Conservation (phyloP, 2,113 vertebrate species). For the Anarrhichthys ocellatus region DNA sequence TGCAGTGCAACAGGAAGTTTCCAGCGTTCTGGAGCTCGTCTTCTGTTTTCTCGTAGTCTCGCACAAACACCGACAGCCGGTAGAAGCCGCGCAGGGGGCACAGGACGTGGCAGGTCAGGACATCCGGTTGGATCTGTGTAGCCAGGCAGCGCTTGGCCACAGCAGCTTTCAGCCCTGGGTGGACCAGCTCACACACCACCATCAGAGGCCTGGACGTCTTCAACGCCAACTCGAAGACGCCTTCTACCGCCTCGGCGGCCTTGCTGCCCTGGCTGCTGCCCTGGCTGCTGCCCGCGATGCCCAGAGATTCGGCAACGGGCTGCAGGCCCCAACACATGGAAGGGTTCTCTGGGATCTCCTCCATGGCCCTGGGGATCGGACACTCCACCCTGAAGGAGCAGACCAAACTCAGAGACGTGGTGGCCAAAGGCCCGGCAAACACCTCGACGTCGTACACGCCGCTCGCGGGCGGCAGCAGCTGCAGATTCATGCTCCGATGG, state of each 20-base stretch:
- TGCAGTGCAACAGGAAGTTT: conserved; percentile 84
- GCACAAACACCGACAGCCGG: conserved; percentile 83
- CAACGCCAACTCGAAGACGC: conserved; percentile 72
- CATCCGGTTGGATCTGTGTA: conserved; percentile 81
- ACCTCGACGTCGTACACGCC: conserved; percentile 85
- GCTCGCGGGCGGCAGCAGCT: conserved; percentile 76
- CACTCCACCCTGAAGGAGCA: conserved; percentile 86
- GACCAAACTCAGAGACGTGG: conserved; percentile 79
- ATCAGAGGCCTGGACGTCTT: conserved; percentile 79
- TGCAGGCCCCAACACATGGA: conserved; percentile 85
- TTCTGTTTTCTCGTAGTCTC: conserved; percentile 75
- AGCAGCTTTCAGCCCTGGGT: conserved; percentile 69
- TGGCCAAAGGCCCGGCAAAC: conserved; percentile 76
- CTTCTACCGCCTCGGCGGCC: conserved; percentile 65
- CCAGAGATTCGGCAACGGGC: conserved; percentile 69
- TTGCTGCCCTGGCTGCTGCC: conserved; percentile 56
- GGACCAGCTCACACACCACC: conserved; percentile 78
- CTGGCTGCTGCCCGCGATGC: conserved; percentile 71
- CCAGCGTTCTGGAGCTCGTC: conserved; percentile 80
- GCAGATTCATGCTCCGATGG: conserved; percentile 78
- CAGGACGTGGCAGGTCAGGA: conserved; percentile 82
- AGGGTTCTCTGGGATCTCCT: conserved; percentile 82
- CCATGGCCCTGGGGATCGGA: conserved; percentile 55
- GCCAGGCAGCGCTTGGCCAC: conserved; percentile 81
- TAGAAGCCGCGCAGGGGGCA: conserved; percentile 83